Evolutionary conservation across 2,888 invertebrate genomes (phyloP).

Genomic region (Caenorhabditis angaria): DNA sequence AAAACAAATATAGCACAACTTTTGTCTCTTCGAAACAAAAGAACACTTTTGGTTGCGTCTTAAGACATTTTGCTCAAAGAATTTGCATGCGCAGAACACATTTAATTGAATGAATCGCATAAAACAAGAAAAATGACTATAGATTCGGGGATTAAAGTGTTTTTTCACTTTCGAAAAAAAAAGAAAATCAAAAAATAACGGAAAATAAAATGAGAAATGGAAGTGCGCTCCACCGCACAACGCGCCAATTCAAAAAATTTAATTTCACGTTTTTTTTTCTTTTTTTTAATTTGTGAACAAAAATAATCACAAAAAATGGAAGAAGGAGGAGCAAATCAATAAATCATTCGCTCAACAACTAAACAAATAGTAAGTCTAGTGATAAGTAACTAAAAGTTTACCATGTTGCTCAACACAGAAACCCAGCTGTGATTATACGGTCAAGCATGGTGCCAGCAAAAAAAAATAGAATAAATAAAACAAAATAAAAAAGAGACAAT

Average conservation of each 20-base stretch:
- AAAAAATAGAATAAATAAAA: background rate
- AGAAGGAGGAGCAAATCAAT: background rate
- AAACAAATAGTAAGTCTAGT: background rate
- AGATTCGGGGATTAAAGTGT: background rate
- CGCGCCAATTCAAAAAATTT: background rate
- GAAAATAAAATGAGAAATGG: background rate
- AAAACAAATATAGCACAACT: slow-evolving; percentile 1
- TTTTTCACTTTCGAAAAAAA: background rate
- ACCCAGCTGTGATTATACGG: slow-evolving; percentile 2
- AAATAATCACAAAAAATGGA: background rate
- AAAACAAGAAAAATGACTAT: background rate
- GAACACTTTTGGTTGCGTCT: slow-evolving; percentile 4
- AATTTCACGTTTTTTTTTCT: background rate
- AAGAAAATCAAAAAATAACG: background rate
- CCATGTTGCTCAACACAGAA: background rate
- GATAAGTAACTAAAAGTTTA: background rate
- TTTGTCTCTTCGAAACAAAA: slow-evolving; percentile 1
- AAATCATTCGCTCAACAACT: background rate
- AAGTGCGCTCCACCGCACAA: background rate
- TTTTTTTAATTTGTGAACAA: too few relatives aligned
- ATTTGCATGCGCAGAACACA: background rate
- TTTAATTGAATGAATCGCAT: background rate
- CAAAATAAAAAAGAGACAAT: background rate
- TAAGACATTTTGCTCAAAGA: background rate
- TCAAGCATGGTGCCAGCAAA: slow-evolving; percentile 2